Base-by-base conservation (phyloP, 37 sponge, comb jelly and placozoan species). In the Geodia barretti region DNA sequence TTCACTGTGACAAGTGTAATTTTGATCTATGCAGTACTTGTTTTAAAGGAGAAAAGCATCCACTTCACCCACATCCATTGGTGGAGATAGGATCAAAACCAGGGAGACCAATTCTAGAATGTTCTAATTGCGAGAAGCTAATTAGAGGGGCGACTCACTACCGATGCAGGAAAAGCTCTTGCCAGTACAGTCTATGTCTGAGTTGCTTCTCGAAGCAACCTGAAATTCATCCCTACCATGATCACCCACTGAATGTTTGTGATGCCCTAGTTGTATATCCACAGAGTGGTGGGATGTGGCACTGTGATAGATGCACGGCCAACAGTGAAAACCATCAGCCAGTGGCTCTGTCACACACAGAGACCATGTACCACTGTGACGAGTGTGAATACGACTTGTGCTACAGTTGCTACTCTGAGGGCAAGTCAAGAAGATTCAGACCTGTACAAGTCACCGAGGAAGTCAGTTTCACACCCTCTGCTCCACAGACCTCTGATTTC, bases 321-420 rank as follows among this genome's bases (percentile, higher is more conserved):
- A 66, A 23, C 21, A 32, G 73, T 30, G 84, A 80, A 1, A 31
- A 7, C 14, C 3, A 40, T 14, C 17, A 41, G 30, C 66, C 32
- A 3, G 63, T 3, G 7, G 36, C 85, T 2, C 78, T 79, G 20
- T 30, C 90, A 9, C 60, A 60, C 7, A 41, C 63, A 28, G 82
- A 79, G 28, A 25, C 75, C 9, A 85, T 90, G 86, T 77, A 85
- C 68, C 91, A 90, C 77, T 90, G 91, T 64, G 42, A 60, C 2
- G 62, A 66, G 34, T 90, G 91, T 72, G 78, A 82, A 14, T 90
- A 72, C 62, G 86, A 85, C 68, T 54, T 90, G 35, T 90, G 91
- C 70, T 29, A 71, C 8, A 72, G 19, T 24, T 90, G 91, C 59
- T 90, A 80, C 39, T 23, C 21, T 24, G 37, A 34, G 23, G 33